These are phyloP conservation scores for Leptestheria dahalacensis DNA, from an alignment of 1,140 invertebrate genomes.

Conservation along the genomic window DNA sequence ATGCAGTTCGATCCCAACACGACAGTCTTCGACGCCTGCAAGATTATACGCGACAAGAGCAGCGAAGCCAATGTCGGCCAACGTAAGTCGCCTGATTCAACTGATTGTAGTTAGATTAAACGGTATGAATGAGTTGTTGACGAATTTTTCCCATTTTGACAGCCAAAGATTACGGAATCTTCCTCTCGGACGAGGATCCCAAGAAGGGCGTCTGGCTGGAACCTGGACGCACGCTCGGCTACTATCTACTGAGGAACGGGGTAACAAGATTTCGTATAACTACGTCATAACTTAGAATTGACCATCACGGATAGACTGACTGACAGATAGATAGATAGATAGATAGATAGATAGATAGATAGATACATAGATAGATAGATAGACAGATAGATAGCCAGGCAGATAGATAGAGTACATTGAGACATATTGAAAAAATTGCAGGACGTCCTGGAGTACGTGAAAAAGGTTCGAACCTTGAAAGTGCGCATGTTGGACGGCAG, in stretches of 20 bases:
- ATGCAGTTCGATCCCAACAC: slow-evolving; percentile 94
- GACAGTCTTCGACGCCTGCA: slow-evolving; percentile 86
- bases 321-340: no score
- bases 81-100: slow-evolving; percentile 42
- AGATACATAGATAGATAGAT: no score
- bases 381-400: no score
- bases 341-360: no score
- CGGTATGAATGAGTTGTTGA: no score
- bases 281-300: slow-evolving; percentile 9
- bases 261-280: slow-evolving; percentile 35
- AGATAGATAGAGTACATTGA: no score
- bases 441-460: slow-evolving; percentile 87
- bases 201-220: slow-evolving; percentile 97
- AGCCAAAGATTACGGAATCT: slow-evolving; percentile 95
- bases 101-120: no score
- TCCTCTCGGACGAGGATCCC: slow-evolving; percentile 86
- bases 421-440: no score
- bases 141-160: slow-evolving; percentile 19
- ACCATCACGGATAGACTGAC: background rate
- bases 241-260: slow-evolving; percentile 88
- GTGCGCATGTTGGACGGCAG: slow-evolving; percentile 89
- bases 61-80: slow-evolving; percentile 69
- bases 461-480: slow-evolving; percentile 76
- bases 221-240: slow-evolving; percentile 77
- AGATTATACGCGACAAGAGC: slow-evolving; percentile 86